Base-by-base conservation (phyloP, 2,113 vertebrate species). In the Murina feae region DNA sequence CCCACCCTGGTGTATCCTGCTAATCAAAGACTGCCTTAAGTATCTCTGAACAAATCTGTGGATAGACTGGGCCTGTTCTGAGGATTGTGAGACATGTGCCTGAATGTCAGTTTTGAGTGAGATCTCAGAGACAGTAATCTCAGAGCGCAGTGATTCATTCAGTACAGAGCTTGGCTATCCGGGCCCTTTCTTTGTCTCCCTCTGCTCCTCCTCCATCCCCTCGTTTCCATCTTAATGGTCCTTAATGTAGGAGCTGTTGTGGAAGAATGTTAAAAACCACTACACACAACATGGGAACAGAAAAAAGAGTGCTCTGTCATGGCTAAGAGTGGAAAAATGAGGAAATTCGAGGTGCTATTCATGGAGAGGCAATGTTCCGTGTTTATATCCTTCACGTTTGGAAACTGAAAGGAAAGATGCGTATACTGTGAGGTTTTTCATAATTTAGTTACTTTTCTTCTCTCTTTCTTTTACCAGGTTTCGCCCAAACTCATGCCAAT, bases 401-500 rank as follows among this genome's bases (percentile, higher is more conserved):
- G 55, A 74, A 78, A 83, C 32, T 51, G n/a, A 93, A 39, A 86
- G 42, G 7, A 90, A 66, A 79, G 4, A 37, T 81, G 30, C 65
- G 23, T 66, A 66, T 79, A 9, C 44, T 20, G 4, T 78, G 23
- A 83, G 17, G 9, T 47, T 92, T 91, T 72, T 85, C 28, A 32
- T 76, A 79, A 88, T 79, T 76, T 85, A 37, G 47, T 94, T 87
- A n/a, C 84, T 91, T 63, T 94, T 44, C 91, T 92, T 92, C 93
- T 44, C 8, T 86, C 39, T 88, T 63, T 95, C 58, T 76, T 97
- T 92, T 97, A 72, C 81, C 97, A 99, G 99, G 99, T 99, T 96
- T 99, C 99, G 20, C 98, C 99, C 55, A 98, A 99, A 92, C 98
- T 99, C 81, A 98, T 97, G 90, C 97, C 99, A 47, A 99, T 99